Base-by-base conservation (phyloP, 2,797 vertebrate genomes). In the Dicrostonyx torquatus region DNA sequence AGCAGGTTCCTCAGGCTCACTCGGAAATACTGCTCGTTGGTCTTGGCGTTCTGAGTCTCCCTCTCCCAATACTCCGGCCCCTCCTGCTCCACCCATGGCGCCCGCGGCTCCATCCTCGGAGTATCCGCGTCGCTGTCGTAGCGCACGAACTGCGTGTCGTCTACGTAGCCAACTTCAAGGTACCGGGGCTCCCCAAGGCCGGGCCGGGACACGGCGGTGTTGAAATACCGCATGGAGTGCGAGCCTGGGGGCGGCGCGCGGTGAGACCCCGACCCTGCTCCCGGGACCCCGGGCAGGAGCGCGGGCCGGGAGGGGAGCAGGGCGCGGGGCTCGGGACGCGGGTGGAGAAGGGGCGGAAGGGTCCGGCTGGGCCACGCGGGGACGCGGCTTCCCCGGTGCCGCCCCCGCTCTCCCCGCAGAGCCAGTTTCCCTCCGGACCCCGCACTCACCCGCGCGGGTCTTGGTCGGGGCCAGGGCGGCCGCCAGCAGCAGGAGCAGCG, bases 11-110 rank as follows among this genome's bases (percentile, higher is more conserved):
- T 29, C 79, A 82, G 79, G 24, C 0, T 2, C 13, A 0, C 55
- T 31, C 4, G 1, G 53, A 0, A 11, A 29, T 0, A 1, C 79
- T 43, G 55, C 55, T 60, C 24, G 0, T 0, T 0, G 13, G 0
- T 0, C 24, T 43, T 82, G 79, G 4, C 37, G 0, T 0, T 60
- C 37, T 0, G 24, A 10, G 79, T 82, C 0, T 82, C 0, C 37
- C 0, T 0, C 55, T 82, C 14, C 79, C 55, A 60, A 29, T 82
- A 60, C 24, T 82, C 79, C 14, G 37, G 55, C 55, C 7, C 55
- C 55, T 10, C 55, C 78, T 2, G 7, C 78, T 82, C 13, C 2
- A 60, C 0, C 78, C 78, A 60, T 7, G 0, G n/a, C 24, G 24
- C 55, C 1, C 24, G n/a, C 13, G 79, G 24, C 37, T 82, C 78